These are phyloP conservation scores for Thaumatotibia leucotreta DNA, from an alignment of 1,140 invertebrate species.

Conservation along the genomic window DNA sequence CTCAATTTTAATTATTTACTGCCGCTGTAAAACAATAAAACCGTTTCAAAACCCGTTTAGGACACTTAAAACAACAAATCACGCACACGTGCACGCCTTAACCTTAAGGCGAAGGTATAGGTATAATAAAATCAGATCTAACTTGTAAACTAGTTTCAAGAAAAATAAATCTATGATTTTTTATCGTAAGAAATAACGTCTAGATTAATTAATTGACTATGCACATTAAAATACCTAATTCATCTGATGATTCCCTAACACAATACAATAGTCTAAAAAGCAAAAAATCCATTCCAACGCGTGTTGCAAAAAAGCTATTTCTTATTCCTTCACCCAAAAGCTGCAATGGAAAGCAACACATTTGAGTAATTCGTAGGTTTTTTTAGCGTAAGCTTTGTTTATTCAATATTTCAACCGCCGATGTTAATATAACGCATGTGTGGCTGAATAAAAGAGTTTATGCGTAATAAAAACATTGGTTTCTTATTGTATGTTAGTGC, in stretches of 20 bases:
- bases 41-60: background rate
- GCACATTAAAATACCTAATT: conserved; percentile 7
- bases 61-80: background rate
- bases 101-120: background rate
- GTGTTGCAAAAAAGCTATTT: background rate
- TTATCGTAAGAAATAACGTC: no score
- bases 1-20: background rate
- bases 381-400: conserved; percentile 19
- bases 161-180: no score
- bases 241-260: background rate
- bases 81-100: background rate
- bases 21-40: background rate
- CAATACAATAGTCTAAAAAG: background rate
- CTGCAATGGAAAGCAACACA: background rate
- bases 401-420: conserved; percentile 27
- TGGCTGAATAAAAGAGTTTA: conserved; percentile 34
- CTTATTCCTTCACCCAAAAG: background rate
- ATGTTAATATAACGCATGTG: conserved; percentile 30
- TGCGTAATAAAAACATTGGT: no score
- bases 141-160: no score
- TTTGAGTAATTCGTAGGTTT: conserved; percentile 1
- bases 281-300: background rate
- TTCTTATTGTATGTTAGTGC: no score
- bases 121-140: no score
- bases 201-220: no score